These are phyloP conservation scores for Merops nubicus DNA, from an alignment of 2,113 vertebrate genomes.

Conservation along the genomic window DNA sequence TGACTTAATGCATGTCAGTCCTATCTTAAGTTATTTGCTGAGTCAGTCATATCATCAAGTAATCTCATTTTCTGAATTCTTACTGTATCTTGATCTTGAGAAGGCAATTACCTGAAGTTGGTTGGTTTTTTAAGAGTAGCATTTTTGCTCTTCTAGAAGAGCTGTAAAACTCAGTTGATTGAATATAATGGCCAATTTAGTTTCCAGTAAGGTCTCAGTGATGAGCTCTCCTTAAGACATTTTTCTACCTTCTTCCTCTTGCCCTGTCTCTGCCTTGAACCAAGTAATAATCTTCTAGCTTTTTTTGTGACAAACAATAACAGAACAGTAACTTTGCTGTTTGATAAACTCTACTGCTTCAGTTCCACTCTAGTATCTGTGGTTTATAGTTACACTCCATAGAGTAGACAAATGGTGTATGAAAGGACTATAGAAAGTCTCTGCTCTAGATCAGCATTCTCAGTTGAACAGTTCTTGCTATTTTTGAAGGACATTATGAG, in stretches of 20 bases:
- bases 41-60: neutral
- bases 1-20: neutral
- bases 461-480: neutral
- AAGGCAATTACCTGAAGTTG: neutral
- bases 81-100: neutral
- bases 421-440: neutral
- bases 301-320: neutral
- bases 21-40: neutral
- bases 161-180: neutral
- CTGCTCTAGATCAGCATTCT: neutral
- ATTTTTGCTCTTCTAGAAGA: neutral
- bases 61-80: neutral
- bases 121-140: neutral
- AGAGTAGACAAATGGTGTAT: accelerated
- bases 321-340: neutral
- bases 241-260: neutral
- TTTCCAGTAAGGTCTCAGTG: neutral
- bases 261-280: neutral
- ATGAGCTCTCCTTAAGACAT: neutral
- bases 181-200: neutral
- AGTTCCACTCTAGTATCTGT: neutral
- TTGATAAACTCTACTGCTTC: neutral
- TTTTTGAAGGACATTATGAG: neutral
- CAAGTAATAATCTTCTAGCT: neutral
- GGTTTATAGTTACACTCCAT: neutral